Evolutionary conservation across 1,140 invertebrate genomes (phyloP), one percentile per base, ranked within the genome.

Genomic region (Apis dorsata): DNA sequence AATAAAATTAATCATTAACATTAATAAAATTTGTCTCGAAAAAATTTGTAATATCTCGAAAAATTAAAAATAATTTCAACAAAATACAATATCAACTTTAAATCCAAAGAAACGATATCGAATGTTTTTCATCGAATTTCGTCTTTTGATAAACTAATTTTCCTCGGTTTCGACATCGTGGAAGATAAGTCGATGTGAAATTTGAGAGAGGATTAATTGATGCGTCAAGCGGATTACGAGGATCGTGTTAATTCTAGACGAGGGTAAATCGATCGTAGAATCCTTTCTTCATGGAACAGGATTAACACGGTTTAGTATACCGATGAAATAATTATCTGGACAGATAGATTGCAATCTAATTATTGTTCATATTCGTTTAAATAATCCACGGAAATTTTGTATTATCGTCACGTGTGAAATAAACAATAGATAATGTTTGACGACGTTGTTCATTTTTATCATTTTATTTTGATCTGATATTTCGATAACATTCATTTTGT

Each of bases 301-400:
- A 71, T 71, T 53, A 71, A 53, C 44, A 13, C 66, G n/a, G 21
- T 57, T 68, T 55, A 78, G 68, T 62, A 4, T 5, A 10, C n/a
- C 17, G 28, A 78, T 11, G 51, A 68, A 78, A 68, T 44, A n/a
- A 28, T 79, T 44, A 57, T 60, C 66, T 57, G 44, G 55, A 12
- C 44, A 17, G 12, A 2, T 2, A 9, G 57, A 59, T 79, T 21
- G 28, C 17, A 15, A 28, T 17, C 8, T 1, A 15, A 44, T 19
- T 21, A 57, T 73, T 53, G 60, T 65, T 81, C 51, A 0, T 44
- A 44, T 0, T 57, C n/a, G 15, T 44, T 75, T 34, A 10, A 80
- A 55, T 73, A 80, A 80, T 73, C 59, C 11, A 17, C 34, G 7
- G 15, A 21, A 80, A 11, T 51, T 55, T 12, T 21, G 19, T 13